Evolutionary conservation across 2,888 invertebrate genomes (phyloP).

Genomic region (Dicycla oo): DNA sequence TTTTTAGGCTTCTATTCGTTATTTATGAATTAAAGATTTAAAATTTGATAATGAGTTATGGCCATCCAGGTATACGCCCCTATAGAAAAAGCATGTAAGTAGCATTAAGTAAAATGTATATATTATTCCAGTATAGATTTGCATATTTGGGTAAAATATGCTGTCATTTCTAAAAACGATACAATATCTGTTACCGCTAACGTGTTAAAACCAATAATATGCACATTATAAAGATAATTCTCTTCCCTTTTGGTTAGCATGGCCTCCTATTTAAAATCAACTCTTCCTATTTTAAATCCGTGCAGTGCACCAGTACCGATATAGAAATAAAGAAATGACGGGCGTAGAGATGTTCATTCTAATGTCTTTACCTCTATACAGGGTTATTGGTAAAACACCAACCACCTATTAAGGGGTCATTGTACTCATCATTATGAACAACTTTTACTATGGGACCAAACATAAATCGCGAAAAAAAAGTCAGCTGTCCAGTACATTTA

Average conservation of each 20-base stretch:
- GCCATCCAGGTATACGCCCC: background rate
- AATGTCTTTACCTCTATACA: no score
- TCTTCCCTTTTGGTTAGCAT: background rate
- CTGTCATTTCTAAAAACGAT: background rate
- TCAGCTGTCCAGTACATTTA: no score
- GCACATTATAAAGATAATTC: background rate
- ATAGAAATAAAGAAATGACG: background rate
- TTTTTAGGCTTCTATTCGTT: background rate
- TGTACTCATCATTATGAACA: no score
- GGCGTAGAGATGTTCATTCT: background rate
- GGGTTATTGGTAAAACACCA: no score
- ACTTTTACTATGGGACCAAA: no score
- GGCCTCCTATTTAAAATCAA: background rate
- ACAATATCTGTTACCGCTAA: background rate
- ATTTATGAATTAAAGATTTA: background rate
- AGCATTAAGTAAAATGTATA: background rate
- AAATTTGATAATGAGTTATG: background rate
- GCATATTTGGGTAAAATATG: background rate
- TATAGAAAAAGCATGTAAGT: conserved; percentile 7
- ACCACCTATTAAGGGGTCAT: no score
- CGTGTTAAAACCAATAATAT: conserved; percentile 4
- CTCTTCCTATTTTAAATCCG: background rate
- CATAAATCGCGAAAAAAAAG: no score
- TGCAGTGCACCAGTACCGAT: background rate
- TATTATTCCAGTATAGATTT: conserved; percentile 3